Base-by-base conservation (phyloP, 2,113 vertebrate species). In the Propithecus coquereli region DNA sequence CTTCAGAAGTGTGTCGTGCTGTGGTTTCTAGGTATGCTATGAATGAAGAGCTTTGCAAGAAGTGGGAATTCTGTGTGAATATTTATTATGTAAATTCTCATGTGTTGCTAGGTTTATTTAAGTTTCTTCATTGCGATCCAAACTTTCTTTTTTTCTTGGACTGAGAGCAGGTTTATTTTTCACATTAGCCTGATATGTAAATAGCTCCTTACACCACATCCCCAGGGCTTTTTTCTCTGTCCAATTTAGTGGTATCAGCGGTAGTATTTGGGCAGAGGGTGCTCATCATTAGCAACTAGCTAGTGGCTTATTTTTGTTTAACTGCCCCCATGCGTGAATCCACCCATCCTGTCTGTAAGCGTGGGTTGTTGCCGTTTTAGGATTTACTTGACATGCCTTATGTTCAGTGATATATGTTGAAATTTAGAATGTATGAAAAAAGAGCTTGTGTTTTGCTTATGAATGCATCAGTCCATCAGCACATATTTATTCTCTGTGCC, bases 71-170 rank as follows among this genome's bases (percentile, higher is more conserved):
- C 83, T 68, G 0, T 6, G 23, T 88, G 81, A 74, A 82, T 96
- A 74, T 81, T 86, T 94, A 90, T 66, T 89, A 74, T 76, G 90
- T 54, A 87, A 34, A 90, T 95, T 47, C 18, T 11, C 1, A 0
- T 83, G 20, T 94, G 40, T 94, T 80, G 79, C 68, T 93, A 50
- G 63, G 68, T 85, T 87, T 96, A 74, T 92, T 74, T 79, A 57
- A 37, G 7, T 80, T 87, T 76, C 52, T 90, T 82, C 50, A 88
- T 81, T 91, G 59, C 54, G 23, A 90, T 50, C 54, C n/a, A 66
- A 37, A 43, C 45, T 93, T 84, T 74, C 43, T 43, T 77, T 61
- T 57, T 54, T 73, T 68, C 85, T 89, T 80, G 32, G 74, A 43
- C 50, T 77, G 66, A 91, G 71, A 45, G 23, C 8, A 85, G 71